Conservation (phyloP, 53 echinoderm and acorn worm species). For the Holothuria leucospilota region DNA sequence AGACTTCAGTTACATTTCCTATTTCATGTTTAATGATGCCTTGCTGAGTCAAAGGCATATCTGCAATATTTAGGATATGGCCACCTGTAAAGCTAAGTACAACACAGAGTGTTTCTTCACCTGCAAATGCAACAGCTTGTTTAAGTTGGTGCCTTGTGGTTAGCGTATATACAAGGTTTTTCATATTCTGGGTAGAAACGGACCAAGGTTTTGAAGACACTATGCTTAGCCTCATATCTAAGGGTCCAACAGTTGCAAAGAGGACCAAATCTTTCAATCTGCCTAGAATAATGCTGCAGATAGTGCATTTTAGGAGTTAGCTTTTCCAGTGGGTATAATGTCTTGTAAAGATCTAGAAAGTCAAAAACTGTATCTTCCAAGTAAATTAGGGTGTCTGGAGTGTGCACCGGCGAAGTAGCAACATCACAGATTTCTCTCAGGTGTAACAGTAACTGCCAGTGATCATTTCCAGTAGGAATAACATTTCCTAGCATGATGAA, state of each 20-base stretch:
- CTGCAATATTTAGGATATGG: too few relatives aligned
- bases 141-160: too few relatives aligned
- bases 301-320: too few relatives aligned
- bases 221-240: conserved; percentile 47
- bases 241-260: conserved; percentile 53
- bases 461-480: not conserved
- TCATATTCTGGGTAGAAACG: conserved; percentile 38
- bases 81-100: too few relatives aligned
- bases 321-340: not conserved
- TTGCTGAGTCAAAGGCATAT: too few relatives aligned
- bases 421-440: conserved; percentile 18
- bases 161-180: conserved; percentile 22
- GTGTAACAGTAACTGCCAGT: conserved; percentile 3
- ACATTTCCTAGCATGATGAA: conserved; percentile 52
- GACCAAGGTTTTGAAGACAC: conserved; percentile 31
- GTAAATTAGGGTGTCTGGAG: not conserved
- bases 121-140: too few relatives aligned
- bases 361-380: conserved; percentile 9
- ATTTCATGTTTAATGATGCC: too few relatives aligned
- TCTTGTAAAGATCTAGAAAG: too few relatives aligned
- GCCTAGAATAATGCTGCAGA: conserved; percentile 39
- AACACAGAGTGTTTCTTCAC: too few relatives aligned
- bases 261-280: conserved; percentile 23
- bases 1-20: not conserved
- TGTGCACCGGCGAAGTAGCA: conserved; percentile 1